Conservation (phyloP, 2,797 vertebrate species). For the Geotrypetes seraphini region DNA sequence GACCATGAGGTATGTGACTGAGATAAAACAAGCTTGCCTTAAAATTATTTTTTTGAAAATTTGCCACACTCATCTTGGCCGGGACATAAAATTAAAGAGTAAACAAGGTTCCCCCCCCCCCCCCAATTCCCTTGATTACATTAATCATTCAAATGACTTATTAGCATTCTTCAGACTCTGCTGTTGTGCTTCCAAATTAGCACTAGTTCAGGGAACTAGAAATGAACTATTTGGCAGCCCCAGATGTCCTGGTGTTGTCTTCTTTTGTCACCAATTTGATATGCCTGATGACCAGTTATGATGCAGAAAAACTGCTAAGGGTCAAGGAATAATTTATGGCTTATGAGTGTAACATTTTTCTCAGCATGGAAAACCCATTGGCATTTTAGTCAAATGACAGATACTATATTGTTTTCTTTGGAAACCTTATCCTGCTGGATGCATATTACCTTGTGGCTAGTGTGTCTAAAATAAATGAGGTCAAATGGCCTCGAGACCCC, state of each 20-base stretch:
- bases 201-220: constrained; percentile 92
- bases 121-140: constrained; percentile 80
- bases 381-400: constrained; percentile 19
- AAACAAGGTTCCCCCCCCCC: constrained; percentile 81
- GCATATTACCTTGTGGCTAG: not conserved
- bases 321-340: constrained; percentile 77
- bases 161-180: constrained; percentile 86
- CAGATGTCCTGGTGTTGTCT: constrained; percentile 77
- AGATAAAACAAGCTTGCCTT: constrained; percentile 56
- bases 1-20: constrained; percentile 17
- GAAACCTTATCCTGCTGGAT: not conserved
- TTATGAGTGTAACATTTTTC: constrained; percentile 46
- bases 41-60: constrained; percentile 54
- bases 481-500: no score
- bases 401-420: not conserved
- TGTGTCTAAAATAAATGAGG: no score
- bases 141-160: constrained; percentile 91
- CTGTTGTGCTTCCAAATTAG: constrained; percentile 87
- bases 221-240: constrained; percentile 89
- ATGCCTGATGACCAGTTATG: constrained; percentile 71
- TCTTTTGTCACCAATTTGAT: constrained; percentile 72
- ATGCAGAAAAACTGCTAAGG: constrained; percentile 74
- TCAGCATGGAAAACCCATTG: constrained; percentile 23
- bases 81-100: constrained; percentile 77
- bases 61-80: constrained; percentile 52